These are phyloP conservation scores for Drosophila sordidula DNA, from an alignment of 2,888 invertebrate genomes.

Conservation along the genomic window DNA sequence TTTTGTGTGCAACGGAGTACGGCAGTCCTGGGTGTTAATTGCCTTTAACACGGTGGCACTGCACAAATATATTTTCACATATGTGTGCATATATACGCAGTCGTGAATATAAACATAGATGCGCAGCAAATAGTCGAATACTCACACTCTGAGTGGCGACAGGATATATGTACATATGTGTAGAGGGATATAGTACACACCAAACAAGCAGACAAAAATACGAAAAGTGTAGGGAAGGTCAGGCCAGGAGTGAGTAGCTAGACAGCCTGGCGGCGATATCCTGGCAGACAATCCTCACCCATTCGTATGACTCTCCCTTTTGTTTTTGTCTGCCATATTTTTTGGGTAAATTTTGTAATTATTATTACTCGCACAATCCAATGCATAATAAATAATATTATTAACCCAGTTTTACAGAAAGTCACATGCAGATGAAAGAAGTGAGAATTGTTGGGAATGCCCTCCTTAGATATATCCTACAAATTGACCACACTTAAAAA, in stretches of 20 bases:
- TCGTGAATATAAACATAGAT: neutral
- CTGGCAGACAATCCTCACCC: neutral
- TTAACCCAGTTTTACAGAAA: slow-evolving; percentile 64
- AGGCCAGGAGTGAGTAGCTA: neutral
- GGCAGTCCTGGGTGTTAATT: neutral
- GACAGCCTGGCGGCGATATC: neutral
- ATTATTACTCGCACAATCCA: slow-evolving; percentile 68
- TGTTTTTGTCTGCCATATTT: neutral
- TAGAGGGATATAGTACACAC: neutral
- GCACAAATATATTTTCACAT: neutral
- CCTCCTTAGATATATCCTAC: neutral
- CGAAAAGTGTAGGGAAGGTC: neutral
- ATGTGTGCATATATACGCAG: neutral
- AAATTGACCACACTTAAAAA: no score
- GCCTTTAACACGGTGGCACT: neutral
- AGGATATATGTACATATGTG: no score
- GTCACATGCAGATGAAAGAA: neutral
- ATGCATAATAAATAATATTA: slow-evolving; percentile 76
- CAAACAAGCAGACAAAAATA: neutral
- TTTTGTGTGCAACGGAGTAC: neutral
- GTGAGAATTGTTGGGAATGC: neutral
- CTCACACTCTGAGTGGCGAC: no score
- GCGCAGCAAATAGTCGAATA: neutral
- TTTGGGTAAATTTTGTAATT: slow-evolving; percentile 43
- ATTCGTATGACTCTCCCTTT: no score